phyloP scores from a whole-genome alignment of 2,113 vertebrate species.

The Oenanthe oenanthe region DNA sequence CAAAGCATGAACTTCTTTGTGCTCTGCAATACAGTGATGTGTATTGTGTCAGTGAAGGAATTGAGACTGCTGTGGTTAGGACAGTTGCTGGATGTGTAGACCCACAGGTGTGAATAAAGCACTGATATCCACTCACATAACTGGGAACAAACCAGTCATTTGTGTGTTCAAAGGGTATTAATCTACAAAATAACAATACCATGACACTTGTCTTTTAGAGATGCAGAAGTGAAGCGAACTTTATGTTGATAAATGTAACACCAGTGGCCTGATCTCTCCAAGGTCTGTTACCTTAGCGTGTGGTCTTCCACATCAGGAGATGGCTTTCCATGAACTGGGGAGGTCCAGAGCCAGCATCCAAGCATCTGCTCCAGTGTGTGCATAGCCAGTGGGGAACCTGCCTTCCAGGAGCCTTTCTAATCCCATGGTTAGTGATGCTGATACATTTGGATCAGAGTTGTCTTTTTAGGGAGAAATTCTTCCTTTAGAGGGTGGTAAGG shows the following conservation, averaged over 20 bases:
- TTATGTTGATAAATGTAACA: background rate
- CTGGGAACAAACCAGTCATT: background rate
- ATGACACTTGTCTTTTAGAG: background rate
- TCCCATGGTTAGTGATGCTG: background rate
- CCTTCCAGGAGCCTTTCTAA: background rate
- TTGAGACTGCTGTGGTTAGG: background rate
- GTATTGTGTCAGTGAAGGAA: background rate
- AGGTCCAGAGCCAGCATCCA: background rate
- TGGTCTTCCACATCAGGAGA: background rate
- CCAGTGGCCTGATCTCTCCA: background rate
- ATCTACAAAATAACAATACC: background rate
- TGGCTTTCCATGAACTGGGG: background rate
- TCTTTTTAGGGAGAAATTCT: background rate
- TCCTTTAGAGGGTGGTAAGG: background rate
- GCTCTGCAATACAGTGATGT: background rate
- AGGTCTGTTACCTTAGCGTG: background rate
- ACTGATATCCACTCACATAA: rapidly evolving
- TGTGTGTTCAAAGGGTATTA: background rate
- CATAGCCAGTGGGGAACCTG: background rate
- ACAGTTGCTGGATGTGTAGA: background rate
- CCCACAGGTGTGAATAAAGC: background rate
- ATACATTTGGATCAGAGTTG: background rate
- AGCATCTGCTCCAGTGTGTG: background rate
- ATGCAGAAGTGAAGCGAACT: background rate
- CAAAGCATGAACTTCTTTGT: background rate